phyloP scores from a whole-genome alignment of 2,888 invertebrate species.

The Amphipoea lucens region DNA sequence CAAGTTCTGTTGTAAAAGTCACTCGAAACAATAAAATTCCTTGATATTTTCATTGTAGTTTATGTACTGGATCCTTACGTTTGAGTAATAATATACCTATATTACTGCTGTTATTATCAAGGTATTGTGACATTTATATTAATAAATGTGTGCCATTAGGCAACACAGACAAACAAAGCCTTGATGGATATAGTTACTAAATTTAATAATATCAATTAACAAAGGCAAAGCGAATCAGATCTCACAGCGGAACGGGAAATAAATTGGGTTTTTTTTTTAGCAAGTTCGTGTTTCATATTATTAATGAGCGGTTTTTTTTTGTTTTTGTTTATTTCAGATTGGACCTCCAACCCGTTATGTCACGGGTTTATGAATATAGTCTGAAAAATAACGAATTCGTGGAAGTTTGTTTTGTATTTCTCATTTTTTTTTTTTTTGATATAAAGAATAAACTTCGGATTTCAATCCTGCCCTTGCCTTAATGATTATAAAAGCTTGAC shows the following conservation, averaged over 20 bases:
- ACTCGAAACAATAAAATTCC: neutral
- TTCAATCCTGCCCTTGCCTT: neutral
- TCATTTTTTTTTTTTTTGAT: neutral
- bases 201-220: constrained; percentile 50
- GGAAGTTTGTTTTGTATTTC: neutral
- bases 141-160: too few species aligned
- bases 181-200: constrained; percentile 33
- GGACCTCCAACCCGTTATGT: neutral
- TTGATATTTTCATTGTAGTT: neutral
- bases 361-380: neutral
- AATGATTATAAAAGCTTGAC: neutral
- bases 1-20: neutral
- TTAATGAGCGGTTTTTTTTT: neutral
- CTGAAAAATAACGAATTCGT: constrained; percentile 7
- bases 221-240: constrained; percentile 30
- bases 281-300: constrained; percentile 19
- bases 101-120: neutral
- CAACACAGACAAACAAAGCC: constrained; percentile 12
- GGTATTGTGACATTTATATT: constrained; percentile 22
- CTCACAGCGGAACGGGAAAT: constrained; percentile 19
- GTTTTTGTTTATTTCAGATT: constrained; percentile 20
- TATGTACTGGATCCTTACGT: neutral
- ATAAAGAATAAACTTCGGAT: too few species aligned
- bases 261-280: constrained; percentile 40
- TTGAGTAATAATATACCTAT: neutral